Evolutionary conservation across 2,888 invertebrate genomes (phyloP), one percentile per base, ranked within the genome.

Genomic region (Chymomyza fuscimana): DNA sequence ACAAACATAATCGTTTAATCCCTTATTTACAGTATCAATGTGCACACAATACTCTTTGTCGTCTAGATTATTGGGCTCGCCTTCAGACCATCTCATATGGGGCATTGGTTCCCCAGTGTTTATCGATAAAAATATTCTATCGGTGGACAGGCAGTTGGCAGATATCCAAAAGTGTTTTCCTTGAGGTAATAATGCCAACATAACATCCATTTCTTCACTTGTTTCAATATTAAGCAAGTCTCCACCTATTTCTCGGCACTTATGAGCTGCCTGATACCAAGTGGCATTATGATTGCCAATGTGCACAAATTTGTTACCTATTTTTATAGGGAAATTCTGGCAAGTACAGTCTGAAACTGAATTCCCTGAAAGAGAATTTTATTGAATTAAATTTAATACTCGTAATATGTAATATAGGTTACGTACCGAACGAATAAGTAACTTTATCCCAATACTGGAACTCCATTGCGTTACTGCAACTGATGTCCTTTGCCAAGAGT

Each of bases 401-500:
- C 19, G 19, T n/a, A n/a, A n/a, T n/a, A n/a, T n/a, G n/a, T n/a
- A n/a, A n/a, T n/a, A n/a, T n/a, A n/a, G 29, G 51, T 2, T 5
- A 19, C 1, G 16, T 29, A 16, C 12, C 16, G 50, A 12, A n/a
- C 19, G 16, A 1, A 7, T 16, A n/a, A 7, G 22, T 5, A 1
- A 46, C 67, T 67, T 7, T 10, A 72, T 71, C 19, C 4, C 1
- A n/a, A 1, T 10, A 32, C 4, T 40, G 19, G 16, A 12, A 5
- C 40, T 46, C 12, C 4, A 62, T 51, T 5, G 6, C 15, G 40
- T 1, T 6, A 9, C 15, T 19, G 1, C 19, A 15, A 67, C 9
- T 7, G 71, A 67, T 9, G 76, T 76, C 6, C 32, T 32, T 32
- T 32, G 32, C 6, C 6, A 32, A 6, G 6, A 32, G 5, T 32